Evolutionary conservation across 2,888 invertebrate species (phyloP).

Genomic region (Chymomyza fuscimana): DNA sequence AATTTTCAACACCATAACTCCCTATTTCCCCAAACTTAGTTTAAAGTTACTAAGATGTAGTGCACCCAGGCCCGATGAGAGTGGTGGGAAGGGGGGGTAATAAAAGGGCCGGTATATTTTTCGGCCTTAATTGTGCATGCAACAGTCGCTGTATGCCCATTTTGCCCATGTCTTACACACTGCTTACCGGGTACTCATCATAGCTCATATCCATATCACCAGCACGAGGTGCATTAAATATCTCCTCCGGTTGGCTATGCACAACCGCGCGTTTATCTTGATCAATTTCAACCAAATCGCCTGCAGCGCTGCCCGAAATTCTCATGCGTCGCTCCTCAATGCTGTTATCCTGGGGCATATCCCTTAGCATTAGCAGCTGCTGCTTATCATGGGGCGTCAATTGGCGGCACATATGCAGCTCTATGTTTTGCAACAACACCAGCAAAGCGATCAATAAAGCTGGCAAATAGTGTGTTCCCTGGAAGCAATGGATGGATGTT

Average conservation of each 20-base stretch:
- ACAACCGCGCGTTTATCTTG: conserved; percentile 37
- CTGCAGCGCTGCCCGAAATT: conserved; percentile 8
- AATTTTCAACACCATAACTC: too few relatives aligned
- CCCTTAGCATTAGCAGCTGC: conserved; percentile 23
- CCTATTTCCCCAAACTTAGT: too few relatives aligned
- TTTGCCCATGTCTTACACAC: background rate
- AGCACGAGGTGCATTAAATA: conserved; percentile 64
- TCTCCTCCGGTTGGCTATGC: conserved; percentile 71
- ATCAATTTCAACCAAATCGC: conserved; percentile 16
- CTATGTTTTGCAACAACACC: conserved; percentile 63
- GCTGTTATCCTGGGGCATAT: background rate
- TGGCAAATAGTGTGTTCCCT: conserved; percentile 48
- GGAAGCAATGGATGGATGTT: background rate
- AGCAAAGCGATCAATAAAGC: conserved; percentile 60
- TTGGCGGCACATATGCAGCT: conserved; percentile 66
- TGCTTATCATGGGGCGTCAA: conserved; percentile 37
- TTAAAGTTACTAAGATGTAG: too few relatives aligned
- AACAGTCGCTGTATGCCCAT: too few relatives aligned
- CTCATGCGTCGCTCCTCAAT: background rate
- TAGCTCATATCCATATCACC: conserved; percentile 70
- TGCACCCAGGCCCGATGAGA: too few relatives aligned
- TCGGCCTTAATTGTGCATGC: too few relatives aligned
- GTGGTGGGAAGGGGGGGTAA: too few relatives aligned
- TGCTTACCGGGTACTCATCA: conserved; percentile 78
- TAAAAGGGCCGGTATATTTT: too few relatives aligned